These are phyloP conservation scores for Acanthococcus lagerstroemiae DNA, from an alignment of 2,888 invertebrate genomes.

Conservation along the genomic window DNA sequence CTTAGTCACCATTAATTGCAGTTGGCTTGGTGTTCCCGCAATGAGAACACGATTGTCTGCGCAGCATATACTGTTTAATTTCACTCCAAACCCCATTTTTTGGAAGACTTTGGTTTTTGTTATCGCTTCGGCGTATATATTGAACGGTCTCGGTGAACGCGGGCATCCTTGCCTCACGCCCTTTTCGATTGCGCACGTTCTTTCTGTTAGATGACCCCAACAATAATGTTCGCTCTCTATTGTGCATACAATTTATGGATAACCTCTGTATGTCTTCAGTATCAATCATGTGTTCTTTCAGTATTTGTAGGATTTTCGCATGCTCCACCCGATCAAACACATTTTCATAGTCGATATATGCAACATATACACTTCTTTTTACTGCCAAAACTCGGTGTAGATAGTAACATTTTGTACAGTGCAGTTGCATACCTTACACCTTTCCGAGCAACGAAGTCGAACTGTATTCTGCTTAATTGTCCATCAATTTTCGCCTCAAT, in stretches of 20 bases:
- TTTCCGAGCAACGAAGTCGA: not conserved
- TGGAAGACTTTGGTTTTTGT: not conserved
- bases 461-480: not conserved
- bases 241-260: not conserved
- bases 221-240: not conserved
- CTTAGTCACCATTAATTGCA: not conserved
- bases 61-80: not conserved
- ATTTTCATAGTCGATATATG: slow-evolving; percentile 19
- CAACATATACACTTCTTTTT: not conserved
- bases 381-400: not conserved
- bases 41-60: not conserved
- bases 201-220: not conserved
- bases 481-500: not conserved
- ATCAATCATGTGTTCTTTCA: not conserved
- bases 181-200: too few relatives aligned
- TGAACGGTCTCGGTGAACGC: not conserved
- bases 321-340: slow-evolving; percentile 12
- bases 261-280: slow-evolving; percentile 3
- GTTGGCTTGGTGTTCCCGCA: not conserved
- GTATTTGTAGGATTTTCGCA: slow-evolving; percentile 5
- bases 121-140: not conserved
- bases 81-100: not conserved
- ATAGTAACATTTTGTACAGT: not conserved
- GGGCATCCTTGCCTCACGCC: not conserved
- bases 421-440: not conserved